These are phyloP conservation scores for Drosophila tani DNA, from an alignment of 1,140 invertebrate genomes.

Conservation along the genomic window DNA sequence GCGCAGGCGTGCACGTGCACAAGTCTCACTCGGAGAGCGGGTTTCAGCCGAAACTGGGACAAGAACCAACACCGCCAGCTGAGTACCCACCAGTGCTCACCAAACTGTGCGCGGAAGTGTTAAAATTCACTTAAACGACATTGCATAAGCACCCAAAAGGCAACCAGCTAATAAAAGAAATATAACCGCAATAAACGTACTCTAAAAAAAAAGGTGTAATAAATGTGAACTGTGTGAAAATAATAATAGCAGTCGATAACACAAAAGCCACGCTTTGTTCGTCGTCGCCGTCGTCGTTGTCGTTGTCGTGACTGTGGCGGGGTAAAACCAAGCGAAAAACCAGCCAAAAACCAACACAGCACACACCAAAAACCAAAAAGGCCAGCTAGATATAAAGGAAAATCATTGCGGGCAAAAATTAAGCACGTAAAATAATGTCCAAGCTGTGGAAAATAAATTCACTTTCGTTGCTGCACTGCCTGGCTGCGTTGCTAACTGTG, in stretches of 20 bases:
- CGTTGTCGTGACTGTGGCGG: slow-evolving; percentile 25
- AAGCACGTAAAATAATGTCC: slow-evolving; percentile 66
- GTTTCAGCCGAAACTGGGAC: slow-evolving; percentile 51
- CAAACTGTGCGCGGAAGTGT: slow-evolving; percentile 62
- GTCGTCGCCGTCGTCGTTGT: slow-evolving; percentile 1
- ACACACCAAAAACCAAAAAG: slow-evolving; percentile 9
- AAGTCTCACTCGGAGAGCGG: slow-evolving; percentile 50
- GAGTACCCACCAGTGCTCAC: slow-evolving; percentile 9
- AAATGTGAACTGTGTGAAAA: slow-evolving; percentile 71
- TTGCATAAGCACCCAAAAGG: slow-evolving; percentile 46
- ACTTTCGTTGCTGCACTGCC: slow-evolving; percentile 69
- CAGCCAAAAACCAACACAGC: slow-evolving; percentile 9
- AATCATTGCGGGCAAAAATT: slow-evolving; percentile 44
- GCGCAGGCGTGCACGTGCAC: slow-evolving; percentile 60
- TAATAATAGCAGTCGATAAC: slow-evolving; percentile 38
- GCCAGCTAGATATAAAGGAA: slow-evolving; percentile 25
- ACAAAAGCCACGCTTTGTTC: slow-evolving; percentile 70
- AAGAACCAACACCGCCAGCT: slow-evolving; percentile 51
- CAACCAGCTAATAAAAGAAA: slow-evolving; percentile 27
- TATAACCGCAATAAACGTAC: slow-evolving; percentile 43
- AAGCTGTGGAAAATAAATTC: slow-evolving; percentile 70
- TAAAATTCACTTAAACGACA: slow-evolving; percentile 33
- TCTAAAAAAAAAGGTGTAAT: slow-evolving; percentile 56
- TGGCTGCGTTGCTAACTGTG: slow-evolving; percentile 35
- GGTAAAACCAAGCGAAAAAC: slow-evolving; percentile 21